Evolutionary conservation across 1,140 invertebrate species (phyloP), one percentile per base, ranked within the genome.

Genomic region (Rhizoglyphus robini): DNA sequence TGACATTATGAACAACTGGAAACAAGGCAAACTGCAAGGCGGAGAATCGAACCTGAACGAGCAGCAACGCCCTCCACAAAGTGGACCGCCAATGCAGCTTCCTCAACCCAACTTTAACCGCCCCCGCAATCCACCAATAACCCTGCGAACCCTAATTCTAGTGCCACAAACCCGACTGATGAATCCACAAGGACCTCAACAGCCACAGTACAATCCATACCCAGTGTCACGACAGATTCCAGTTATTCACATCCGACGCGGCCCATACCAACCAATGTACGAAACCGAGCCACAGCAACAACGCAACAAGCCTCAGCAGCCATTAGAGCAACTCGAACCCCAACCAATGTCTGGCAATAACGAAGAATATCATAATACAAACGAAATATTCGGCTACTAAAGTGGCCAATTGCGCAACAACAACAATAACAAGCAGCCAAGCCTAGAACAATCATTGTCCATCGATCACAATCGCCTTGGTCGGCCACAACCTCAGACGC

Each of bases 1-100:
- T n/a, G 4, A 60, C 15, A 29, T 60, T 13, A 60, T 60, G 58
- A 27, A 60, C 27, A 29, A 60, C 29, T 60, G 58, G 58, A 60
- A 60, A 60, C 15, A 60, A 27, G 58, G 58, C 29, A 15, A 29
- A 60, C 2, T 60, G 25, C 27, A 29, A 29, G 15, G 15, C 15
- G 5, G 5, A 30, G 8, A 5, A 30, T n/a, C 54, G 25, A 58
- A 58, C 1, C 27, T 20, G 36, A 41, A 41, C 8, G 18, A 41
- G 8, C 36, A 41, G 18, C 41, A 46, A 46, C 41, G 23, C 18
- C 41, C n/a, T n/a, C 54, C 15, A 58, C 54, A 2, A 58, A n/a
- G 15, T 18, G 2, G 15, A 58, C 11, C 54, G 29, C 54, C 54
- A 27, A 58, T 60, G 58, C 58, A 8, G 13, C 58, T n/a, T 30